These are phyloP conservation scores for Yponomeuta plumbellus DNA, from an alignment of 2,888 invertebrate genomes.

Conservation along the genomic window DNA sequence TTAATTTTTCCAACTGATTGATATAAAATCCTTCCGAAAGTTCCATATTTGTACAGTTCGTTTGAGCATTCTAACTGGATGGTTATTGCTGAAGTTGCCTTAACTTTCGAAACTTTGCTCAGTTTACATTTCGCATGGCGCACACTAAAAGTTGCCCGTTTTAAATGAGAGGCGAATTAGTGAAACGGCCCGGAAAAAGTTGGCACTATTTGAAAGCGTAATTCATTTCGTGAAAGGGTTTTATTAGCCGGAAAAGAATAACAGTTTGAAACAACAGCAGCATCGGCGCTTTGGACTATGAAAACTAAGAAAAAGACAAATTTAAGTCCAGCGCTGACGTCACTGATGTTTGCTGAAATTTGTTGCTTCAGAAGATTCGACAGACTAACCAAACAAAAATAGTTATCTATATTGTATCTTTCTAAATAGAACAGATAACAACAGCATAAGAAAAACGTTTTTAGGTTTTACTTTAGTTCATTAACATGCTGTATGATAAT, in stretches of 20 bases:
- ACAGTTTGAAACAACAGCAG: neutral
- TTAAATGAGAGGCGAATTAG: slow-evolving; percentile 25
- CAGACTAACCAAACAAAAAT: too few relatives aligned
- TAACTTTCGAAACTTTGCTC: slow-evolving; percentile 36
- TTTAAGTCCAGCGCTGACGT: neutral
- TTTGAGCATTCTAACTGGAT: slow-evolving; percentile 26
- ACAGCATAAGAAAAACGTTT: too few relatives aligned
- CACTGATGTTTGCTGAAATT: neutral
- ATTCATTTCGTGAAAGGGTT: neutral
- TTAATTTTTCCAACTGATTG: neutral
- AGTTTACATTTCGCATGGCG: slow-evolving; percentile 47
- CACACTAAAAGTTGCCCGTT: slow-evolving; percentile 43
- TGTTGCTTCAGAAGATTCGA: neutral
- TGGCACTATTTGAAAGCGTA: slow-evolving; percentile 4
- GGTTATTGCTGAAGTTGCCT: slow-evolving; percentile 54
- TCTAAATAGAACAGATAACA: too few relatives aligned
- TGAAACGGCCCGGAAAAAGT: slow-evolving; percentile 4
- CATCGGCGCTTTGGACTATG: neutral
- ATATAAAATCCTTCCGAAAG: neutral
- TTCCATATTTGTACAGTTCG: neutral
- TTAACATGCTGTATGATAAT: too few relatives aligned
- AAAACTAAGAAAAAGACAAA: neutral
- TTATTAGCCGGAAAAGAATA: neutral
- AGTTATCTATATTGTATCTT: too few relatives aligned
- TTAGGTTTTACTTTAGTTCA: too few relatives aligned